Conservation (phyloP, 2,888 invertebrate genomes). For the Raillietiella orientalis region DNA sequence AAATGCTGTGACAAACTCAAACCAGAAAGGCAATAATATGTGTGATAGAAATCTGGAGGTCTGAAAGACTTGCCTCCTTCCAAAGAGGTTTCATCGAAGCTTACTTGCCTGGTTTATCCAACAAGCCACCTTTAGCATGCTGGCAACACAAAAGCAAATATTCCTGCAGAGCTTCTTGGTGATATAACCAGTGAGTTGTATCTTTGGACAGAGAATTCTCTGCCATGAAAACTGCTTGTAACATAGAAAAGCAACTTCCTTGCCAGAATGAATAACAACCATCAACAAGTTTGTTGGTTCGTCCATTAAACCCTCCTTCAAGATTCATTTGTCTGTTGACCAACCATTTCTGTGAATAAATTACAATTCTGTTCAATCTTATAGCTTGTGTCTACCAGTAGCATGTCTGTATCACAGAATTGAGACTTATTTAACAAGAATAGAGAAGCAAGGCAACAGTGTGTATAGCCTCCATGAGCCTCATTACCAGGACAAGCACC, state of each 20-base stretch:
- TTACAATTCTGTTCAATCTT: constrained; percentile 2
- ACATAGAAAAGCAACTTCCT: constrained; percentile 60
- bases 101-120: constrained; percentile 88
- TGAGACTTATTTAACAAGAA: constrained; percentile 40
- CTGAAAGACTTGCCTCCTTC: constrained; percentile 20
- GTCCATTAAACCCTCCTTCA: constrained; percentile 85
- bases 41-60: constrained; percentile 72
- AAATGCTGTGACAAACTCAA: constrained; percentile 65
- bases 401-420: constrained; percentile 34
- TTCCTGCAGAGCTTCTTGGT: constrained; percentile 65
- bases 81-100: constrained; percentile 10
- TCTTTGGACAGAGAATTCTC: constrained; percentile 10
- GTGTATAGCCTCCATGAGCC: constrained; percentile 97
- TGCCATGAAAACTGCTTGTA: constrained; percentile 33
- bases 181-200: constrained; percentile 28
- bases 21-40: constrained; percentile 83
- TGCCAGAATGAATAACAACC: constrained; percentile 99
- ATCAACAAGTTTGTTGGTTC: constrained; percentile 94
- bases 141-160: constrained; percentile 84
- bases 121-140: constrained; percentile 42
- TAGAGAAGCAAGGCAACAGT: constrained; percentile 75
- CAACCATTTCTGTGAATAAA: constrained; percentile 31
- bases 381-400: constrained; percentile 16
- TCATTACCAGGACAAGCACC: constrained; percentile 76
- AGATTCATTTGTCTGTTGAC: constrained; percentile 63